Conservation (phyloP, 2,888 invertebrate genomes). For the Smittia aterrima region DNA sequence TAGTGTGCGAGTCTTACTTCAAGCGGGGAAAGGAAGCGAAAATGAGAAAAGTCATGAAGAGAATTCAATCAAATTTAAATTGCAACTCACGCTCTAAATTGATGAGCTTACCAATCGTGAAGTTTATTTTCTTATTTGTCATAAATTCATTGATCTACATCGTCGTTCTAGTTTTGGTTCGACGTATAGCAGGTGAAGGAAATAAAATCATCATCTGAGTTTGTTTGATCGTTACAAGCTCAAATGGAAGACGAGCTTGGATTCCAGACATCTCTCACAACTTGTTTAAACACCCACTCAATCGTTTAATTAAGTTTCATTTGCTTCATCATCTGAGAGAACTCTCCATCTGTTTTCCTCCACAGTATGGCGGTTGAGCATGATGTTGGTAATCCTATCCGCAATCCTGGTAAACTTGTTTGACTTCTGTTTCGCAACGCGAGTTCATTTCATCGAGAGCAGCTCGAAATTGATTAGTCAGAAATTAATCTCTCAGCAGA, state of each 20-base stretch:
- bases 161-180: not conserved
- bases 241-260: too few species aligned
- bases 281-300: not conserved
- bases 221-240: not conserved
- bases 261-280: not conserved
- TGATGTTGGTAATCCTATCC: not conserved
- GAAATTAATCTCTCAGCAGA: not conserved
- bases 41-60: not conserved
- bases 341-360: too few species aligned
- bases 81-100: not conserved
- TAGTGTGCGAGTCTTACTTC: not conserved
- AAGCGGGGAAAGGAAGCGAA: not conserved
- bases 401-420: not conserved
- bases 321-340: too few species aligned
- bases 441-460: conserved; percentile 15
- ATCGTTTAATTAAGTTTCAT: not conserved
- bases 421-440: not conserved
- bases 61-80: not conserved
- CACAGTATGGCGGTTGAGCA: not conserved
- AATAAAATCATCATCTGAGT: not conserved
- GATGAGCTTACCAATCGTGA: not conserved
- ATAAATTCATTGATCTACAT: not conserved
- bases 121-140: conserved; percentile 12
- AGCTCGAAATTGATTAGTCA: conserved; percentile 20
- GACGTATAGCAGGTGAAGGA: not conserved